Conservation (phyloP, 1,140 invertebrate genomes). For the Lycorma delicatula region DNA sequence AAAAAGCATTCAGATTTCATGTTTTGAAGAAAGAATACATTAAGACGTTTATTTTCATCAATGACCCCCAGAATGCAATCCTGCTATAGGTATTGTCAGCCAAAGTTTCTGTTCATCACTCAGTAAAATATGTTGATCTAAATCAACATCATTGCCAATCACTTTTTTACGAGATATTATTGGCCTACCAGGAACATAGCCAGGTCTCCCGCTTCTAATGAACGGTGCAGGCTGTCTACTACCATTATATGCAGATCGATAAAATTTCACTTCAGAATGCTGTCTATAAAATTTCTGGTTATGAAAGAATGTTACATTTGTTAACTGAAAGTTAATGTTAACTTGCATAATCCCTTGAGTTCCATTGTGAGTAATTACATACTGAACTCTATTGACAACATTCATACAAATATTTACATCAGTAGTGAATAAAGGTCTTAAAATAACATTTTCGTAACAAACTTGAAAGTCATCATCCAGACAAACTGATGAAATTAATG, state of each 20-base stretch:
- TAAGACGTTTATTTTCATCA: neutral
- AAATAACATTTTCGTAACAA: neutral
- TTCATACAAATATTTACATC: slow-evolving; percentile 29
- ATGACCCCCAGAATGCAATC: too few relatives aligned
- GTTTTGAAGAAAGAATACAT: neutral
- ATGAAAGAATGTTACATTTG: slow-evolving; percentile 35
- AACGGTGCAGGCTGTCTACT: slow-evolving; percentile 31
- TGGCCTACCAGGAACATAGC: slow-evolving; percentile 52
- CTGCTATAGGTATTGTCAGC: neutral
- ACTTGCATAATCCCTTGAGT: slow-evolving; percentile 43
- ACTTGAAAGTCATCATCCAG: neutral
- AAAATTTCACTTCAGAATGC: slow-evolving; percentile 41
- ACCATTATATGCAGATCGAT: slow-evolving; percentile 35
- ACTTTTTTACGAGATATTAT: slow-evolving; percentile 37
- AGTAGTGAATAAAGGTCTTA: neutral
- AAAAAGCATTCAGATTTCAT: neutral
- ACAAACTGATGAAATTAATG: neutral
- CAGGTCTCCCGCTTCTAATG: slow-evolving; percentile 56
- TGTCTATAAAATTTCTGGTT: slow-evolving; percentile 38
- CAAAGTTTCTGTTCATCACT: neutral
- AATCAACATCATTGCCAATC: neutral
- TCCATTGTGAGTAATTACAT: slow-evolving; percentile 48
- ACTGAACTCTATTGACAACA: slow-evolving; percentile 42
- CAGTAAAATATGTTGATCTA: neutral
- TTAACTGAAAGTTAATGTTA: slow-evolving; percentile 38